phyloP scores from a whole-genome alignment of 2,888 invertebrate species.

The Baronia brevicornis region DNA sequence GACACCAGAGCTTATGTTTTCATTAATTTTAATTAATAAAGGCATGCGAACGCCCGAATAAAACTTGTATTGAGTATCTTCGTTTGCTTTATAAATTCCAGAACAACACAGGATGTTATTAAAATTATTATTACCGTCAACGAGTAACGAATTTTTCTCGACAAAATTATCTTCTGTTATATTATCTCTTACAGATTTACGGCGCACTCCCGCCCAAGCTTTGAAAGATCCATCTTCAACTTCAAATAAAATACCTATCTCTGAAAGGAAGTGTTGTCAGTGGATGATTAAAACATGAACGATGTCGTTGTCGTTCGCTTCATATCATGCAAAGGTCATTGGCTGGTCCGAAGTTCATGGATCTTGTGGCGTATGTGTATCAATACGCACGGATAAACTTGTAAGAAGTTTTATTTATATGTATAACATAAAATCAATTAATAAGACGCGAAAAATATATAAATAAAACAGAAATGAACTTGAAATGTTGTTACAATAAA shows the following conservation, averaged over 20 bases:
- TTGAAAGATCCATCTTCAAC: conserved; percentile 16
- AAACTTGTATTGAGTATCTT: no score
- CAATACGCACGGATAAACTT: conserved; percentile 17
- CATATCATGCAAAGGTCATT: conserved; percentile 52
- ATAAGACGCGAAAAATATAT: conserved; percentile 10
- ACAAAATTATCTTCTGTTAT: no score
- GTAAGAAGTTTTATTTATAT: conserved; percentile 7
- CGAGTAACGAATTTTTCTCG: no score
- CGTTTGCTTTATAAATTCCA: no score
- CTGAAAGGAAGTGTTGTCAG: conserved; percentile 58
- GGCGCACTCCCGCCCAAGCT: conserved; percentile 18
- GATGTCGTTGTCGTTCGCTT: conserved; percentile 64
- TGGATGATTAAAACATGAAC: conserved; percentile 64
- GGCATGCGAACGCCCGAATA: no score
- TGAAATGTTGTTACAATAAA: no score
- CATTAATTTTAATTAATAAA: background rate
- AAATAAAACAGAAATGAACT: no score
- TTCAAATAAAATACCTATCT: conserved; percentile 20
- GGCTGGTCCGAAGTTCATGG: conserved; percentile 49
- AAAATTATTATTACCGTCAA: no score
- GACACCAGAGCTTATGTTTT: no score
- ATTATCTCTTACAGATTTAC: no score
- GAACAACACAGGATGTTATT: no score
- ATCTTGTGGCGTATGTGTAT: conserved; percentile 25
- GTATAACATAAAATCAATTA: background rate